Conservation (phyloP, 1,140 invertebrate species). For the Globodera ellingtonae region DNA sequence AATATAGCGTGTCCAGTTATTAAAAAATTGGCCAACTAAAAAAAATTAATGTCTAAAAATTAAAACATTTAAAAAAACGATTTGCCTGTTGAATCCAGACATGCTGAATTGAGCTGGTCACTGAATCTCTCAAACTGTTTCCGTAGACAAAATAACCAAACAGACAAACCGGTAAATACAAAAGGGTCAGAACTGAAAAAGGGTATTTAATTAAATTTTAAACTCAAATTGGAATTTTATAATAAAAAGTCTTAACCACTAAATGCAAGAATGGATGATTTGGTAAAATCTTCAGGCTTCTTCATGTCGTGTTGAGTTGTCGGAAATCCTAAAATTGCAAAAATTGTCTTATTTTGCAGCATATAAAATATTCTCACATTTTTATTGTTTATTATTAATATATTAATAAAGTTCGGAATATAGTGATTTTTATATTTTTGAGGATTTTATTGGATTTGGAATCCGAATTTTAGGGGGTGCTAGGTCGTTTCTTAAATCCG, state of each 20-base stretch:
- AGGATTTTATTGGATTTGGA: too few species aligned
- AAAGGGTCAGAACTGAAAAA: constrained; percentile 32
- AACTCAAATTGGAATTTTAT: neutral
- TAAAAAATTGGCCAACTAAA: constrained; percentile 44
- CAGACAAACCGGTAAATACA: constrained; percentile 54
- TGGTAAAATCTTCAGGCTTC: constrained; percentile 62
- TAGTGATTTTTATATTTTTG: too few species aligned
- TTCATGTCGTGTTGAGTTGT: constrained; percentile 54
- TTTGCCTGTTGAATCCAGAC: constrained; percentile 59
- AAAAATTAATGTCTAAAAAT: neutral
- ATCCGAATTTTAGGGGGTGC: too few species aligned
- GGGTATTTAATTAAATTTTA: constrained; percentile 21
- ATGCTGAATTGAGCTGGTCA: constrained; percentile 60
- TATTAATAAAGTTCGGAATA: neutral
- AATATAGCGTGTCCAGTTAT: constrained; percentile 61
- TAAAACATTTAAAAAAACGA: neutral
- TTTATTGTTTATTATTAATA: too few species aligned
- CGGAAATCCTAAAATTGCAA: constrained; percentile 19
- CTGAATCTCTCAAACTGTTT: constrained; percentile 55
- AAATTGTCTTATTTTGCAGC: too few species aligned
- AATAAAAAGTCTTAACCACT: constrained; percentile 33
- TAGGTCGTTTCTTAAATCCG: too few species aligned
- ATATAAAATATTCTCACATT: too few species aligned
- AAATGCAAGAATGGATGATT: constrained; percentile 47
- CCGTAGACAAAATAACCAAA: constrained; percentile 60